Percentiles rank a stretch among this genome's conserved stretches.
These are phyloP conservation scores for Hystrix cristata DNA, from an alignment of 2,113 vertebrate genomes.

Conservation along the genomic window DNA sequence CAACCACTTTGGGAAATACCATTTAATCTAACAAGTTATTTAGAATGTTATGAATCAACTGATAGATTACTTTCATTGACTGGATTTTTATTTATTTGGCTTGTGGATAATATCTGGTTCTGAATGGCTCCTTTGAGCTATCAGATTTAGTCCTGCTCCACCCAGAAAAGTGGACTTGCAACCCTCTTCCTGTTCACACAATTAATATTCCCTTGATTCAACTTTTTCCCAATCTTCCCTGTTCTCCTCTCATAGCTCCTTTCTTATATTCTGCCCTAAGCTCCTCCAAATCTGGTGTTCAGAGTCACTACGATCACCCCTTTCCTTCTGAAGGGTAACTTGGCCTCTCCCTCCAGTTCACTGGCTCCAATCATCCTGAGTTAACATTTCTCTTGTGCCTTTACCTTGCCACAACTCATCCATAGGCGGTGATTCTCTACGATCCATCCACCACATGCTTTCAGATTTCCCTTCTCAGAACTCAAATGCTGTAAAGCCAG, in stretches of 20 bases:
- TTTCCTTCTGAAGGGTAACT: neutral
- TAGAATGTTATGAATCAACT: neutral
- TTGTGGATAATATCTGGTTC: neutral
- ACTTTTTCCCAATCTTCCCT: neutral
- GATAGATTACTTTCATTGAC: neutral
- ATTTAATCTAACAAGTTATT: neutral
- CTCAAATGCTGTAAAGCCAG: neutral
- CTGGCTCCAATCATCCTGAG: neutral
- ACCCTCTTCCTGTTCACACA: neutral
- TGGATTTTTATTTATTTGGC: neutral
- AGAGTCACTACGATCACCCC: neutral
- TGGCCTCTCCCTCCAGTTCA: neutral
- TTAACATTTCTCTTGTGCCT: neutral
- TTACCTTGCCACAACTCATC: neutral
- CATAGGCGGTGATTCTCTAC: neutral
- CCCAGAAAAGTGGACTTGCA: neutral
- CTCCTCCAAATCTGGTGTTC: neutral
- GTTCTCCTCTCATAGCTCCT: neutral
- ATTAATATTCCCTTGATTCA: neutral
- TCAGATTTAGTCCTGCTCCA: neutral
- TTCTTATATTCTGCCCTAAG: neutral
- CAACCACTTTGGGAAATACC: neutral
- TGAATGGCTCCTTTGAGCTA: neutral
- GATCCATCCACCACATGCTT: neutral
- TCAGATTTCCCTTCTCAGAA: conserved; percentile 3